Percentiles rank a stretch among this genome's conserved stretches.
Conservation (phyloP, 2,113 vertebrate genomes). For the Atlantisia rogersi region DNA sequence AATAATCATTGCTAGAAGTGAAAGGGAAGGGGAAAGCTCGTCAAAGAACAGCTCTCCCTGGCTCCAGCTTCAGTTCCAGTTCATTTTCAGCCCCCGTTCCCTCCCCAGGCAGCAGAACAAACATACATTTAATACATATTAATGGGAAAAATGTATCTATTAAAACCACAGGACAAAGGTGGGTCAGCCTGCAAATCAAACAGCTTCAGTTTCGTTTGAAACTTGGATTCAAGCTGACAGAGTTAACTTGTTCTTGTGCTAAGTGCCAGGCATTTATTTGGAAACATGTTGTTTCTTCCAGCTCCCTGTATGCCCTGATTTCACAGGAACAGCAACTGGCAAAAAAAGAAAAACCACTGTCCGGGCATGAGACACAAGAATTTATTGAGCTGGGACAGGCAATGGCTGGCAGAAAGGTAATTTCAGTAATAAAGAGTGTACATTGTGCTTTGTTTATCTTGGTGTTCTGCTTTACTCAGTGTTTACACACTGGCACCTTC, state of each 20-base stretch:
- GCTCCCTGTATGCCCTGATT: background rate
- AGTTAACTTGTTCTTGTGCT: constrained; percentile 20
- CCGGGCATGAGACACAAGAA: constrained; percentile 18
- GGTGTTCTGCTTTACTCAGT: background rate
- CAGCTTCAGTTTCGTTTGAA: background rate
- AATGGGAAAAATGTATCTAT: background rate
- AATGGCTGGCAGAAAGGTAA: background rate
- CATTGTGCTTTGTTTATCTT: constrained; percentile 37
- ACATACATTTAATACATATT: background rate
- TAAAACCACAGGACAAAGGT: background rate
- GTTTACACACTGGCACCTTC: constrained; percentile 44
- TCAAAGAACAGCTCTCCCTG: background rate
- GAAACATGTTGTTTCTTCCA: constrained; percentile 36
- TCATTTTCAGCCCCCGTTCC: background rate
- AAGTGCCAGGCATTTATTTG: constrained; percentile 34
- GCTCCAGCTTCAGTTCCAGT: background rate
- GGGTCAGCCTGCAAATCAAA: background rate
- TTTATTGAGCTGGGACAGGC: constrained; percentile 28
- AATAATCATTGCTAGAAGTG: background rate
- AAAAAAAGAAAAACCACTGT: background rate
- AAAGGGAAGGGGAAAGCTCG: background rate
- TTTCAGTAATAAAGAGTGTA: constrained; percentile 23
- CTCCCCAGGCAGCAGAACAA: background rate
- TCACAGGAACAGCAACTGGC: constrained; percentile 8
- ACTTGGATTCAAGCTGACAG: constrained; percentile 7